Percentiles rank a stretch among this genome's conserved stretches.
Conservation (phyloP, 1,140 invertebrate genomes). For the Aricia agestis region DNA sequence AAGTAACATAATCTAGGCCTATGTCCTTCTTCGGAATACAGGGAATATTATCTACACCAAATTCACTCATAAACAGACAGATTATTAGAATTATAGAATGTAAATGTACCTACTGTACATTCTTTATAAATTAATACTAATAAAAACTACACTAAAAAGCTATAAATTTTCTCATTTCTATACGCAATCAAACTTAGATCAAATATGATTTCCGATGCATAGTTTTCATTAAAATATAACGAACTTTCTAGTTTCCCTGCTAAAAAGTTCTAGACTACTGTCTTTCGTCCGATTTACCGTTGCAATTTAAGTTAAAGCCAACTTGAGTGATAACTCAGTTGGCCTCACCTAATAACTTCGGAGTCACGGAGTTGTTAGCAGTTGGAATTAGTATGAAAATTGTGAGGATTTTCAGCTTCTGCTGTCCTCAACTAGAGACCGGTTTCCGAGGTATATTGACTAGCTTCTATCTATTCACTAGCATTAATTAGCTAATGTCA, state of each 20-base stretch:
- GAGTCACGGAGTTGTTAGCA: not conserved
- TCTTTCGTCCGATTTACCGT: not conserved
- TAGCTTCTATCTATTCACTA: not conserved
- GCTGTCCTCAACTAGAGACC: not conserved
- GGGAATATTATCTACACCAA: too few species aligned
- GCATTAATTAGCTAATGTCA: not conserved
- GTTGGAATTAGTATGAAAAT: not conserved
- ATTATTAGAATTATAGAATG: too few species aligned
- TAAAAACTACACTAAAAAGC: too few species aligned
- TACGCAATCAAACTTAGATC: too few species aligned
- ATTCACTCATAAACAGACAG: too few species aligned
- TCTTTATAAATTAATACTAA: too few species aligned
- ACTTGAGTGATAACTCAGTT: constrained; percentile 14
- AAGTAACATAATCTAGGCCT: too few species aligned
- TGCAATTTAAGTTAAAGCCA: constrained; percentile 10
- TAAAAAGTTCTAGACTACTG: not conserved
- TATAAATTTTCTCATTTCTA: too few species aligned
- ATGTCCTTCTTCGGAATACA: too few species aligned
- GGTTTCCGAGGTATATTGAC: too few species aligned
- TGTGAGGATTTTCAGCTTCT: not conserved
- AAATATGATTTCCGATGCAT: too few species aligned
- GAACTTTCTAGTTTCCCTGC: not conserved
- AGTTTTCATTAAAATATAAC: not conserved
- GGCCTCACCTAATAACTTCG: constrained; percentile 2
- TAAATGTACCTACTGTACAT: too few species aligned